Evolutionary conservation across 1,140 invertebrate genomes (phyloP), one percentile per base, ranked within the genome.

Genomic region (Drosophila gunungcola): DNA sequence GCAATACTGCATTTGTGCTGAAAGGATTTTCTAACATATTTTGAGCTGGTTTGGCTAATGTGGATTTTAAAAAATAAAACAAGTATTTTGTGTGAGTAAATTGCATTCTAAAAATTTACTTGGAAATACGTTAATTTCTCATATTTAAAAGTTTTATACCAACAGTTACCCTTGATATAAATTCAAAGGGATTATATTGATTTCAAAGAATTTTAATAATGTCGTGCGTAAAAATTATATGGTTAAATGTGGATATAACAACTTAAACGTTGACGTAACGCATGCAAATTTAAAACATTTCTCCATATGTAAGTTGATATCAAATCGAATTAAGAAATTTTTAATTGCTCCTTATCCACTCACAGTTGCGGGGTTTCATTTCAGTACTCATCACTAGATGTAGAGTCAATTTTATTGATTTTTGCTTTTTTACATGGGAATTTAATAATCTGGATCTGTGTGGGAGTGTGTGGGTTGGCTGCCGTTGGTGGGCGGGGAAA

Each of bases 331-430:
- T 70, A 52, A 68, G 53, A 49, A 70, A 41, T 36, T 56, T 56
- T 56, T 56, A 56, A 69, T 69, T 69, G 64, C 36, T 70, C 43
- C 52, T 70, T 57, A 68, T 68, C 51, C 64, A 41, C 42, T 46
- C 36, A 56, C 29, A 9, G 36, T 34, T 48, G 67, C 29, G 27
- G 21, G 29, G 29, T 13, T 69, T 49, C 21, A 29, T 36, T 69
- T 56, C 49, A 36, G 29, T 4, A 34, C 64, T 48, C 65, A 74
- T 55, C 43, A 45, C 58, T 46, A 63, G 56, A 67, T 68, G 51
- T 65, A 46, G 78, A 77, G 79, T 79, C 56, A 78, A 74, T 77
- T 77, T 86, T 86, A 86, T 86, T 89, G 83, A 86, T 86, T 86
- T 86, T 89, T 83, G 72, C 51, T 63, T 82, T 73, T 86, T 85